These are phyloP conservation scores for Invenusta paracnida DNA, from an alignment of 2,888 invertebrate species.

Conservation along the genomic window DNA sequence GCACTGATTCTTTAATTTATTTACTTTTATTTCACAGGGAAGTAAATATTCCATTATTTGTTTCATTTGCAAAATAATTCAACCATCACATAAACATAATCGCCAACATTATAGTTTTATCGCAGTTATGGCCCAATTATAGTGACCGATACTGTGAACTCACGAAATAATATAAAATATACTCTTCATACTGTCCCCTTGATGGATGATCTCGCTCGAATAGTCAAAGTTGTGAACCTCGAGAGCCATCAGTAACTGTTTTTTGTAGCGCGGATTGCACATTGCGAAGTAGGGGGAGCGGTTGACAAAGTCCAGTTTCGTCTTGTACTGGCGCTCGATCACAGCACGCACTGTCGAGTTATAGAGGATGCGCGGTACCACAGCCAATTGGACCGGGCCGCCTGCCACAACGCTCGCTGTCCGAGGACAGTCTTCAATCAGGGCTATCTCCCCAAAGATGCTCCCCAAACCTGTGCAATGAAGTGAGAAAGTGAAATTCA, in stretches of 20 bases:
- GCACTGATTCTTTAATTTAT: too few relatives aligned
- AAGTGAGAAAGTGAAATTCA: background rate
- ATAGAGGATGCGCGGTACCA: constrained; percentile 27
- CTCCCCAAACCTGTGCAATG: background rate
- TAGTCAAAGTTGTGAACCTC: constrained; percentile 3
- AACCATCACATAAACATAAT: too few relatives aligned
- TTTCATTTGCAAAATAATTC: too few relatives aligned
- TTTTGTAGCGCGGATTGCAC: constrained; percentile 7
- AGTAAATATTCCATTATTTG: too few relatives aligned
- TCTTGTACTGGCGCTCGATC: constrained; percentile 10
- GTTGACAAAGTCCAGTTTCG: constrained; percentile 32
- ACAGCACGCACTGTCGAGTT: constrained; percentile 10
- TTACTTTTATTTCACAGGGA: too few relatives aligned
- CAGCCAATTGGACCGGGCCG: background rate
- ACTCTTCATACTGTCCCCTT: background rate
- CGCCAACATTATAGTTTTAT: too few relatives aligned
- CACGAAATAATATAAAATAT: background rate
- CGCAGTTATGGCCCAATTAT: too few relatives aligned
- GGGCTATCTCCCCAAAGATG: constrained; percentile 35
- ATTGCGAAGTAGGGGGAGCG: background rate
- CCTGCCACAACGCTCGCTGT: constrained; percentile 30
- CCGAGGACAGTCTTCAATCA: constrained; percentile 35
- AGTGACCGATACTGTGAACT: too few relatives aligned
- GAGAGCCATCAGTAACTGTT: constrained; percentile 33
- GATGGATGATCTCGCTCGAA: background rate